A percentile compares a stretch with the other conserved stretches of the same genome.
Conservation (phyloP, 2,113 vertebrate genomes). For the Aramus guarauna region DNA sequence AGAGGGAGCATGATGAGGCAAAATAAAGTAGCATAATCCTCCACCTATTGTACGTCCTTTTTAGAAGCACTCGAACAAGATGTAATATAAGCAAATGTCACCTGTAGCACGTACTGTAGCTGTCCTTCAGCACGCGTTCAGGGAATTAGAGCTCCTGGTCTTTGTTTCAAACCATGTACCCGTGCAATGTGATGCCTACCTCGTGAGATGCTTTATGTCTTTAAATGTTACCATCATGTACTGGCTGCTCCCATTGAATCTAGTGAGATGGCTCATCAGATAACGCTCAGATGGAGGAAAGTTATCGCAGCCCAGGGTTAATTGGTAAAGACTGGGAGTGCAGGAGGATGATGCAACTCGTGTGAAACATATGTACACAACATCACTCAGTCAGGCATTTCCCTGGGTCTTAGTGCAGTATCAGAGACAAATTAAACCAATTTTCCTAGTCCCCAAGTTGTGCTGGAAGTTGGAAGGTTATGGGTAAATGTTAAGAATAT, state of each 20-base stretch:
- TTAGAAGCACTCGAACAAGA: neutral
- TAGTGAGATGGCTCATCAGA: neutral
- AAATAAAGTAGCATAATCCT: neutral
- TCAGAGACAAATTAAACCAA: neutral
- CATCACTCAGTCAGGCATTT: neutral
- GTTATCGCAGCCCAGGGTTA: neutral
- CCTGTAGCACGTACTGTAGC: neutral
- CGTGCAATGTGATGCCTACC: neutral
- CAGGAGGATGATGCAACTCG: neutral
- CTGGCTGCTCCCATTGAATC: neutral
- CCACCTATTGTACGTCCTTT: accelerated
- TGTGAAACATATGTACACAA: neutral
- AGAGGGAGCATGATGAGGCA: neutral
- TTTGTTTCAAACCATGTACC: neutral
- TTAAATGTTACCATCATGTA: accelerated
- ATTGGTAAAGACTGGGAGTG: neutral
- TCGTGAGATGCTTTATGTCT: neutral
- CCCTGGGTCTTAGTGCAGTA: neutral
- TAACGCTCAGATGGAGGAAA: neutral
- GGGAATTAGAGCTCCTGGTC: neutral
- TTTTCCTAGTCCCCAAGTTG: neutral
- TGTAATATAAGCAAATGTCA: neutral
- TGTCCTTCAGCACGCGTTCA: neutral
- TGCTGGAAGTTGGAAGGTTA: neutral
- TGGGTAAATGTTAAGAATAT: neutral